These are phyloP conservation scores for Drosophila trapezifrons DNA, from an alignment of 1,140 invertebrate genomes.

Conservation along the genomic window DNA sequence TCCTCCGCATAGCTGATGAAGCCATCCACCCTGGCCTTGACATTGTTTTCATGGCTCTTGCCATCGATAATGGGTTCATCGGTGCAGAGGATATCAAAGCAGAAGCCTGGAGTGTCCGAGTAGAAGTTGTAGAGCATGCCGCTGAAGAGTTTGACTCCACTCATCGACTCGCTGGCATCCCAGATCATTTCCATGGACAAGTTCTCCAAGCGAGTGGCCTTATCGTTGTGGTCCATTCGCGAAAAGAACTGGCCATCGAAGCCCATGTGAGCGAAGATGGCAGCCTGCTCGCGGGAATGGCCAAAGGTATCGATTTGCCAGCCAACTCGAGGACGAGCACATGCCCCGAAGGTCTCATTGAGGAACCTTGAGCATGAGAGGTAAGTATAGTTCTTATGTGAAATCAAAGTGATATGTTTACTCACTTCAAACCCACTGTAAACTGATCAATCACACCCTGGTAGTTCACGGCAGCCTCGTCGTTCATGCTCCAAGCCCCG, in stretches of 20 bases:
- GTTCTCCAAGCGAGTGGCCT: slow-evolving; percentile 86
- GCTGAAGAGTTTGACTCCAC: slow-evolving; percentile 89
- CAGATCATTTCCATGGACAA: slow-evolving; percentile 85
- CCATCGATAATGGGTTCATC: slow-evolving; percentile 94
- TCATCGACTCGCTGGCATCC: slow-evolving; percentile 88
- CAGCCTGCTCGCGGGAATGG: slow-evolving; percentile 94
- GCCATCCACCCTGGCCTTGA: slow-evolving; percentile 86
- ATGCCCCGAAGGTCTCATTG: slow-evolving; percentile 93
- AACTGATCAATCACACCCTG: slow-evolving; percentile 97
- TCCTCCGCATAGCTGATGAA: slow-evolving; percentile 86
- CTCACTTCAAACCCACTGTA: slow-evolving; percentile 90
- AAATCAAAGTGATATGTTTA: neutral
- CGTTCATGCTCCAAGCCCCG: slow-evolving; percentile 96
- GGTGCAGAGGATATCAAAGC: slow-evolving; percentile 93
- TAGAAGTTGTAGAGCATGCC: slow-evolving; percentile 91
- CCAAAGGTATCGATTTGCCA: slow-evolving; percentile 98
- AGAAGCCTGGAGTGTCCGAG: slow-evolving; percentile 93
- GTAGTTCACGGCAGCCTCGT: slow-evolving; percentile 96
- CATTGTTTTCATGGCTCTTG: slow-evolving; percentile 89
- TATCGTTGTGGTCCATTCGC: slow-evolving; percentile 95
- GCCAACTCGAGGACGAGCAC: slow-evolving; percentile 91
- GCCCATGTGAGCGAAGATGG: slow-evolving; percentile 92
- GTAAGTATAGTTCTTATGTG: fast-evolving
- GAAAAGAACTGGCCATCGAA: slow-evolving; percentile 96
- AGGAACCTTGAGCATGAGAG: slow-evolving; percentile 84